These are phyloP conservation scores for Drosophila nikananu DNA, from an alignment of 1,140 invertebrate species.

Conservation along the genomic window DNA sequence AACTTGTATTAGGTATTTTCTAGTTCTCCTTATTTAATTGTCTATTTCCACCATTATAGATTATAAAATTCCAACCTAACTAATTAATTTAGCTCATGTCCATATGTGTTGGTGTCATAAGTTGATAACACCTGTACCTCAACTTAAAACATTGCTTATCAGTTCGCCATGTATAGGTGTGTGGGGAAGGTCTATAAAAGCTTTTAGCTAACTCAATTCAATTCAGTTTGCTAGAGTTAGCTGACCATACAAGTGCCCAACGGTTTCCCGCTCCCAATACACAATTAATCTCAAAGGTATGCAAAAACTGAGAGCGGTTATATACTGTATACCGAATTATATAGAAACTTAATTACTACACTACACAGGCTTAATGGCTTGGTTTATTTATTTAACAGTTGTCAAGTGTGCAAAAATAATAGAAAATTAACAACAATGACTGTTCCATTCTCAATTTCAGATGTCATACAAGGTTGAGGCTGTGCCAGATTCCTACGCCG, in stretches of 20 bases:
- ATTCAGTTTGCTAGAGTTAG: constrained; percentile 39
- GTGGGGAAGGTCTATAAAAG: constrained; percentile 27
- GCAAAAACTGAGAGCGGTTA: constrained; percentile 23
- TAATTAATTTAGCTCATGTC: constrained; percentile 11
- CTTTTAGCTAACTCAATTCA: constrained; percentile 13
- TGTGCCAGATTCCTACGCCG: constrained; percentile 72
- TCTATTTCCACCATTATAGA: constrained; percentile 4
- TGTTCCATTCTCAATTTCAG: constrained; percentile 28
- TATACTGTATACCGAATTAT: not conserved
- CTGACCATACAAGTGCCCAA: constrained; percentile 23
- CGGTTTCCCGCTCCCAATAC: constrained; percentile 1
- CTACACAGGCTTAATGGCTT: not conserved
- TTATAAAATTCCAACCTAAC: constrained; percentile 10
- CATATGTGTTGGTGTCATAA: constrained; percentile 13
- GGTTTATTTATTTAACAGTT: not conserved
- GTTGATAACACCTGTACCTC: constrained; percentile 19
- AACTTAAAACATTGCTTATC: constrained; percentile 18
- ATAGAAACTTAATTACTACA: constrained; percentile 18
- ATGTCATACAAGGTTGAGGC: constrained; percentile 83
- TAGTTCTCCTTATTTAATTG: not conserved
- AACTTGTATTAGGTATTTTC: not conserved
- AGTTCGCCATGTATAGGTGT: constrained; percentile 3
- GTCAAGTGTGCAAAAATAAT: not conserved
- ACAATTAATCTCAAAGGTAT: constrained; percentile 40
- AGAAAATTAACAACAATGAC: constrained; percentile 7